These are phyloP conservation scores for Tyto alba DNA, from an alignment of 2,113 vertebrate genomes.

Conservation along the genomic window DNA sequence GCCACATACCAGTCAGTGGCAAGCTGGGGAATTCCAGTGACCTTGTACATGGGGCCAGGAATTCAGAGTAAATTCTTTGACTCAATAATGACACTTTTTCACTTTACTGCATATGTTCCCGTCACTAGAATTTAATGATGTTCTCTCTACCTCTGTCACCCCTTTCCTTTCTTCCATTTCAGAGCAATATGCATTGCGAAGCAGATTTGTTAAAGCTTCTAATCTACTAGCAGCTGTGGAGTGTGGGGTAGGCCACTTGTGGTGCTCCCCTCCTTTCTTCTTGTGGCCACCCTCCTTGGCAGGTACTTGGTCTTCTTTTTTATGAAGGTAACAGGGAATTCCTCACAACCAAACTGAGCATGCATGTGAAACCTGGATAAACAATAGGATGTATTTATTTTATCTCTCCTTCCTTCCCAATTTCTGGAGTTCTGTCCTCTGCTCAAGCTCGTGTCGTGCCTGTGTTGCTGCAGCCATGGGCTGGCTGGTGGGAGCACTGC, in stretches of 20 bases:
- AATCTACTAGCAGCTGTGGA: neutral
- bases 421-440: neutral
- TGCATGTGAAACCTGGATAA: neutral
- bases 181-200: neutral
- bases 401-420: neutral
- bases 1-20: neutral
- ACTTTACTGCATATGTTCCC: neutral
- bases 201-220: neutral
- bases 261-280: neutral
- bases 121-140: neutral
- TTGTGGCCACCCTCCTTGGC: neutral
- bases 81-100: neutral
- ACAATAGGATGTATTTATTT: neutral
- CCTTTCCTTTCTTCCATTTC: neutral
- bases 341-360: neutral
- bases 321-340: neutral
- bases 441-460: rapidly evolving
- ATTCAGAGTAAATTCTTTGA: neutral
- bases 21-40: neutral
- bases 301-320: neutral
- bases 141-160: neutral
- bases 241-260: neutral
- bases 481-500: neutral
- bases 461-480: rapidly evolving
- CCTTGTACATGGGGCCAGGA: neutral